These are phyloP conservation scores for Propithecus perrieri DNA, from an alignment of 2,797 vertebrate genomes.

Conservation along the genomic window DNA sequence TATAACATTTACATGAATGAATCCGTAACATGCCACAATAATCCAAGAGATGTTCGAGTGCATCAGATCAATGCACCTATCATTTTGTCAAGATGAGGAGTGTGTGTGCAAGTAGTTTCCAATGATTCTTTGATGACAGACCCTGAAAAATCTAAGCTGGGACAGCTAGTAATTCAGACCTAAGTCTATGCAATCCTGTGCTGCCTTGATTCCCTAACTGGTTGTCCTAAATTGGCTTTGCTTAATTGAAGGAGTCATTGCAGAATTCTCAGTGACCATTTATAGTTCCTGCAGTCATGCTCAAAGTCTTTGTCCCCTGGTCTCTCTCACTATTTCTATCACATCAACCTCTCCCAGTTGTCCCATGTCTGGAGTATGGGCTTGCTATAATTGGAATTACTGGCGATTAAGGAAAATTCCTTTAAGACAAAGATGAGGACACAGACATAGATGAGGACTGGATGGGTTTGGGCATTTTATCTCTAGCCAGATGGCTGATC, in stretches of 20 bases:
- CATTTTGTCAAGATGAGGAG: neutral
- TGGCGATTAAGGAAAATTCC: conserved; percentile 9
- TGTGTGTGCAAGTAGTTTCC: neutral
- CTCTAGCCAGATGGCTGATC: neutral
- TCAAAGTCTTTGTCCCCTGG: neutral
- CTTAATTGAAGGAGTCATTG: neutral
- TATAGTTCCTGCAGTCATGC: neutral
- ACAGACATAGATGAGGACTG: conserved; percentile 9
- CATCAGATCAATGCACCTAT: neutral
- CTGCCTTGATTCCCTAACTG: neutral
- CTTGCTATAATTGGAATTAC: conserved; percentile 49
- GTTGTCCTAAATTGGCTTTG: conserved; percentile 17
- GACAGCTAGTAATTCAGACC: neutral
- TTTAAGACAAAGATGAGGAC: conserved; percentile 31
- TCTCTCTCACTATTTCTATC: neutral
- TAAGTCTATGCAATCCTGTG: neutral
- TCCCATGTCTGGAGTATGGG: neutral
- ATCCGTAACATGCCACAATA: neutral
- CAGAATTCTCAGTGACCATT: conserved; percentile 29
- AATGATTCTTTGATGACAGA: conserved; percentile 17
- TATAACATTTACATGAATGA: neutral
- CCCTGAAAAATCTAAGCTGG: neutral
- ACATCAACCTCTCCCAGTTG: neutral
- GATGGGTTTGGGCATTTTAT: conserved; percentile 29
- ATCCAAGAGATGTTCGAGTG: neutral